Evolutionary conservation across 2,797 vertebrate genomes (phyloP).

Genomic region (Adelosebastes latens): DNA sequence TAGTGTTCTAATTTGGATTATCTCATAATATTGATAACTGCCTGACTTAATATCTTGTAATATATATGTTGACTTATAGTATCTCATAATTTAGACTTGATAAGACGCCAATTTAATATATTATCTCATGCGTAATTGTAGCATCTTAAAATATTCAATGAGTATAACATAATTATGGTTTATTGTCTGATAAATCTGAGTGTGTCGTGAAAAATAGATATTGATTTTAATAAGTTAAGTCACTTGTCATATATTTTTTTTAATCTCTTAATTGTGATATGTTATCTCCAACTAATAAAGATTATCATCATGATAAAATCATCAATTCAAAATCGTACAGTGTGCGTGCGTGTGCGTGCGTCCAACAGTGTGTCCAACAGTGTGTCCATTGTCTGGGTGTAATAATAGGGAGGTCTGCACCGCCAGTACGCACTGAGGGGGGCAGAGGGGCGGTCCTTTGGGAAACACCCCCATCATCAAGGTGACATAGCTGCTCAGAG

Average conservation of each 20-base stretch:
- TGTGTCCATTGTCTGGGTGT: background rate
- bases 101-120: background rate
- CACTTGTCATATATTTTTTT: background rate
- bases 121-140: background rate
- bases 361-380: background rate
- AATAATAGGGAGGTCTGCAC: background rate
- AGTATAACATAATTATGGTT: background rate
- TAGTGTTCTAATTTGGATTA: background rate
- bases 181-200: background rate
- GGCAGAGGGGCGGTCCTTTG: background rate
- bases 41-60: background rate
- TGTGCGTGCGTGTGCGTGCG: background rate
- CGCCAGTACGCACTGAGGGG: background rate
- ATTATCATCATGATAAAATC: background rate
- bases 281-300: background rate
- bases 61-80: background rate
- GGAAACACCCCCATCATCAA: conserved; percentile 1
- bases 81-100: background rate
- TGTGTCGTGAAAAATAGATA: background rate
- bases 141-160: background rate
- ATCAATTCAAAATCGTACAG: background rate
- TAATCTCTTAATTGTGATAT: background rate
- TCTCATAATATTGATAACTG: background rate
- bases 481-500: conserved; percentile 23
- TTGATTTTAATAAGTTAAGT: background rate